Base-by-base conservation (phyloP, 1,140 invertebrate species). In the Zaprionus vittiger region DNA sequence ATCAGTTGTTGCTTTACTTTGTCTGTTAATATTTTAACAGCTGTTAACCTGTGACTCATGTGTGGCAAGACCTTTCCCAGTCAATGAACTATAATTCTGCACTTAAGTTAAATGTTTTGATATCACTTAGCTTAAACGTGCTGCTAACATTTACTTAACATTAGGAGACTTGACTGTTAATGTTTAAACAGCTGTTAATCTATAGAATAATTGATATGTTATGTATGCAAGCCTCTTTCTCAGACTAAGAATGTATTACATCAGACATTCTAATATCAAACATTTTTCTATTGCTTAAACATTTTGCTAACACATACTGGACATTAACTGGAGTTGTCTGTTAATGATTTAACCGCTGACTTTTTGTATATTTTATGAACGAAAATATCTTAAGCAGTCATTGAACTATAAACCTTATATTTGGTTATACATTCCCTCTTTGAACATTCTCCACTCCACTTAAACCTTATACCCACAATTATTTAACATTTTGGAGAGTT, bases 11-110 rank as follows among this genome's bases (percentile, higher is more conserved):
- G 15, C 20, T 49, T 20, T 12, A 49, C 41, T 17, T 17, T 17
- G 47, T 22, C 17, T 49, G 47, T 52, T 52, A 22, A 24, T 22
- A 52, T 22, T 52, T 52, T 24, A 52, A 24, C 47, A 52, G 47
- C 41, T 47, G 41, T 47, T 47, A 24, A 52, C 20, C 22, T 24
- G 12, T 52, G 47, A 52, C 47, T 12, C 47, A 24, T 41, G 20
- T 1, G 11, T 24, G 20, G 17, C 5, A n/a, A 41, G 38, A 41
- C 0, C 38, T n/a, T 15, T 41, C 4, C 4, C 37, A 41, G 38
- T 41, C 15, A 15, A 5, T n/a, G 6, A 41, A 41, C 38, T 41
- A 47, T 11, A 17, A 47, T 47, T 0, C n/a, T 17, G n/a, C 7
- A 9, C 7, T 47, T 7, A 17, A 7, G 2, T 47, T 47, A 2